A percentile compares a stretch with the other conserved stretches of the same genome.
phyloP scores from a whole-genome alignment of 64 coral and sea anemone genomes.

The Astreopora myriophthalma region DNA sequence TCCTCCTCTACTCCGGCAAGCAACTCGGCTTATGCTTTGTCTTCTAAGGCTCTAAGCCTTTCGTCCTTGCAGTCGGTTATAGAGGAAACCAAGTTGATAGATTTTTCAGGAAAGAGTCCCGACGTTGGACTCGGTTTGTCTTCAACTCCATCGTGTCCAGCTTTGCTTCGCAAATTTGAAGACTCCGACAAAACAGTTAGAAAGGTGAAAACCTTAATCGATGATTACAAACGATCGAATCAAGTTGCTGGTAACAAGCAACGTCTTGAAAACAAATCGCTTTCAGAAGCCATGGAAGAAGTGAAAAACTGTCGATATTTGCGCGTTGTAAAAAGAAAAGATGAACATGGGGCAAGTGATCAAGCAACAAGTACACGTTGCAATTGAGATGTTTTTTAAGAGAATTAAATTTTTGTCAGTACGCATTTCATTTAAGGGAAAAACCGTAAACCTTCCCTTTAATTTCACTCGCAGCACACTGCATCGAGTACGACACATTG shows the following conservation, averaged over 20 bases:
- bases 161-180: slow-evolving; percentile 42
- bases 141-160: neutral
- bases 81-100: neutral
- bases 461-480: too few relatives aligned
- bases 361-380: neutral
- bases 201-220: neutral
- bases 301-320: slow-evolving; percentile 43
- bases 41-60: neutral
- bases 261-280: neutral
- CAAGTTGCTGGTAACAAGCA: neutral
- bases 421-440: neutral
- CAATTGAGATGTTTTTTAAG: neutral
- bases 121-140: neutral
- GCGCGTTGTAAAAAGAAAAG: slow-evolving; percentile 12
- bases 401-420: neutral
- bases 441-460: neutral
- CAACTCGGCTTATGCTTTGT: neutral
- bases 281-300: slow-evolving; percentile 28
- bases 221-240: slow-evolving; percentile 1
- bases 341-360: neutral
- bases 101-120: neutral
- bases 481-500: too few relatives aligned
- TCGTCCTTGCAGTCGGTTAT: neutral
- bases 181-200: slow-evolving; percentile 24
- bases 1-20: neutral